Evolutionary conservation across 2,888 invertebrate genomes (phyloP).

Genomic region (Myathropa florea): DNA sequence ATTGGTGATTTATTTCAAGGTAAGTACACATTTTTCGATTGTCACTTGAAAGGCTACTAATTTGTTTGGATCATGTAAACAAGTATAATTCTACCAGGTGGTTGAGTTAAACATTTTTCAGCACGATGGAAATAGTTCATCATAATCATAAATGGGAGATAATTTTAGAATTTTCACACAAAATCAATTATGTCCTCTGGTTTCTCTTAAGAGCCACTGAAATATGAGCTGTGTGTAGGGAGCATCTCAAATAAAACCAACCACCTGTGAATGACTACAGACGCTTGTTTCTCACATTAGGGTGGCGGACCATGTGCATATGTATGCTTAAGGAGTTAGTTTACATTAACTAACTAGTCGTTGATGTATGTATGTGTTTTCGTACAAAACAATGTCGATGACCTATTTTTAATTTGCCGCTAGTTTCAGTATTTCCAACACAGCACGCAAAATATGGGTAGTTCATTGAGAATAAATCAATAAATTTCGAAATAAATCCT

Average conservation of each 20-base stretch:
- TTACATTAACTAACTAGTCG: not conserved
- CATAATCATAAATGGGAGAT: not conserved
- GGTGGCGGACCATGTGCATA: not conserved
- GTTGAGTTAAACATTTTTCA: not conserved
- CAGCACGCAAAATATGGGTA: not conserved
- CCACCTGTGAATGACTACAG: constrained; percentile 49
- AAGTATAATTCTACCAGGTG: constrained; percentile 13
- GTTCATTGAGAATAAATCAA: constrained; percentile 2
- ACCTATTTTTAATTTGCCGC: constrained; percentile 42
- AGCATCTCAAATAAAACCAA: not conserved
- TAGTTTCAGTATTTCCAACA: constrained; percentile 39
- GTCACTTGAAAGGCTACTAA: not conserved
- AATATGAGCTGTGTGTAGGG: not conserved
- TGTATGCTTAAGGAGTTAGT: not conserved
- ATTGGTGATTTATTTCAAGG: constrained; percentile 95
- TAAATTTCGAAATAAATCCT: not conserved
- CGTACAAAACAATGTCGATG: constrained; percentile 28
- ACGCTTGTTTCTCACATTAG: not conserved
- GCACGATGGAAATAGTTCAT: not conserved
- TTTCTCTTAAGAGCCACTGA: not conserved
- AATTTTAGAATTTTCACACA: not conserved
- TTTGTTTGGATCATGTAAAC: constrained; percentile 37
- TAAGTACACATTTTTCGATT: constrained; percentile 72
- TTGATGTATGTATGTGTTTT: not conserved
- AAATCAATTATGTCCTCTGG: not conserved